Base-by-base conservation (phyloP, 2,113 vertebrate species). In the Prunella himalayana region DNA sequence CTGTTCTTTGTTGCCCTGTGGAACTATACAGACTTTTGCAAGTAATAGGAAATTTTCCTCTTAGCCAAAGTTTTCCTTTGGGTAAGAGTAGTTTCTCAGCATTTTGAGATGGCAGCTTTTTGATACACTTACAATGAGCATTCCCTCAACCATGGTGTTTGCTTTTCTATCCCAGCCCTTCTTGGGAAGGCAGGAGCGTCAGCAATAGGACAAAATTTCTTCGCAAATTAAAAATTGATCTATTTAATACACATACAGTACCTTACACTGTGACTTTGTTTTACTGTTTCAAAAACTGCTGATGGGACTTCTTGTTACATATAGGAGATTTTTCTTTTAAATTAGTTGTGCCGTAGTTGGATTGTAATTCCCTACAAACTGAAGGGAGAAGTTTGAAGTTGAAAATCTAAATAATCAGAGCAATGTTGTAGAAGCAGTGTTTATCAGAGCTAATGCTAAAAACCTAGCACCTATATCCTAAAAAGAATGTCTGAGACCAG, bases 61-160 rank as follows among this genome's bases (percentile, higher is more conserved):
- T 56, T n/a, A 56, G 31, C 54, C 54, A 56, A n/a, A n/a, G 20
- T 56, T n/a, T 56, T 51, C 19, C 15, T 76, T 80, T 51, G 47
- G 28, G 12, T 69, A 41, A 57, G 17, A 47, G 22, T 42, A 20
- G 24, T 85, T 93, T 90, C 35, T 85, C 27, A 60, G 66, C 37
- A 33, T 12, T 64, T 72, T 33, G 50, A 90, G 37, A 64, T 27
- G 14, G 50, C 18, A 61, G 10, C 30, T 72, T 53, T 49, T 27
- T 63, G 73, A 37, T 63, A 15, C 0, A 1, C 12, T 35, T 2
- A 2, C 30, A 78, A 6, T 5, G 8, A 69, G 2, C 19, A 11
- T 61, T 72, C 19, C 17, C 20, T 56, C 44, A 44, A 59, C 27
- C 7, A 11, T 31, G 31, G 37, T 31, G 11, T 87, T 75, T 57